Conservation (phyloP, 2,888 invertebrate species). For the Agriopis aurantiaria region DNA sequence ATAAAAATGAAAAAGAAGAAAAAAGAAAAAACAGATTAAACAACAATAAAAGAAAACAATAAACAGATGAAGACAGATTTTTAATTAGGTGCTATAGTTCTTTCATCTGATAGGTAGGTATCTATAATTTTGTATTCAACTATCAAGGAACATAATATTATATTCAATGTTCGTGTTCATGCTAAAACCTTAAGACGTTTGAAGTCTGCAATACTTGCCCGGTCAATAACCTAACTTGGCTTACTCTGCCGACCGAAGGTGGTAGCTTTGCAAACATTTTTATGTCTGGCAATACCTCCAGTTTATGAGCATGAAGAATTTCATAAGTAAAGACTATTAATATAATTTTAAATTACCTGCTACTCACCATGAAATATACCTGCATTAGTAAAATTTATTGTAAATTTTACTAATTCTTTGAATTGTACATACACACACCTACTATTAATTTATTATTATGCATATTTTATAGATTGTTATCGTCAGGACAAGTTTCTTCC, state of each 20-base stretch:
- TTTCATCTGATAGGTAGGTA: background rate
- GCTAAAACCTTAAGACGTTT: slow-evolving; percentile 32
- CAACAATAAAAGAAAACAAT: background rate
- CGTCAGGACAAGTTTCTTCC: slow-evolving; percentile 67
- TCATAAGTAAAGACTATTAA: slow-evolving; percentile 18
- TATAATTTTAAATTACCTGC: background rate
- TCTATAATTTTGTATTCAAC: background rate
- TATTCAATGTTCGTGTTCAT: background rate
- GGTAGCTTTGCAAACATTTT: slow-evolving; percentile 32
- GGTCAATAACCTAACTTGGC: slow-evolving; percentile 59
- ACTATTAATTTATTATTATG: background rate
- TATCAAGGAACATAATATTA: slow-evolving; percentile 3
- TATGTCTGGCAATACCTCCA: slow-evolving; percentile 19
- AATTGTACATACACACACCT: background rate
- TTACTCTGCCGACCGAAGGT: slow-evolving; percentile 59
- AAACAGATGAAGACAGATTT: background rate
- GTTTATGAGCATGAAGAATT: slow-evolving; percentile 24
- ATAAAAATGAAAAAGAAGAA: too few relatives aligned
- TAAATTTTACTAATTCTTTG: background rate
- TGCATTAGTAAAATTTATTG: background rate
- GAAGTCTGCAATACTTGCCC: slow-evolving; percentile 51
- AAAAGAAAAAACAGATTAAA: too few relatives aligned
- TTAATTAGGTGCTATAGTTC: background rate
- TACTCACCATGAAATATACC: background rate
- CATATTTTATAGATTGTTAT: slow-evolving; percentile 19